A percentile compares a stretch with the other conserved stretches of the same genome.
Conservation (phyloP, 2,888 invertebrate species). For the Dicranocentrus wangi region DNA sequence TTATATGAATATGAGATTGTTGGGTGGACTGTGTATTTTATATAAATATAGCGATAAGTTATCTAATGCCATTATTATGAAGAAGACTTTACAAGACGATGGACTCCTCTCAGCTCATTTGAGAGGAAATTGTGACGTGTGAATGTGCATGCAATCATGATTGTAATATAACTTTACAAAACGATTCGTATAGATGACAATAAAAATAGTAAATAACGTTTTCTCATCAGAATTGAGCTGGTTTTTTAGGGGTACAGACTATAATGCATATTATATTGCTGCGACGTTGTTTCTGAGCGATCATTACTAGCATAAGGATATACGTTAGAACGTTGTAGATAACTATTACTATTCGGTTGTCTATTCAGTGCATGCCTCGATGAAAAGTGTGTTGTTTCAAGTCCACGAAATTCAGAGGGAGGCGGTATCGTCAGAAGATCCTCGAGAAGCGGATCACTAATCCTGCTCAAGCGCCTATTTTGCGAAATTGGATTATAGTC, state of each 20-base stretch:
- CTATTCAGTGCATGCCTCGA: conserved; percentile 11
- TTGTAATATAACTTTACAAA: conserved; percentile 29
- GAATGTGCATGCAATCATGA: conserved; percentile 20
- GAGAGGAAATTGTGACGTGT: conserved; percentile 17
- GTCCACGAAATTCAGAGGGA: conserved; percentile 56
- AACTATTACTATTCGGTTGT: conserved; percentile 6
- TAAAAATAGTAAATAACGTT: conserved; percentile 3
- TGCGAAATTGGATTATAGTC: conserved; percentile 1
- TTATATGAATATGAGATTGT: neutral
- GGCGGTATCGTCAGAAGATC: conserved; percentile 59
- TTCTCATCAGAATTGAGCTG: neutral
- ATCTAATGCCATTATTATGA: neutral
- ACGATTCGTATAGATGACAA: conserved; percentile 18
- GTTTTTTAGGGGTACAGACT: conserved; percentile 49
- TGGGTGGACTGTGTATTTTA: conserved; percentile 11
- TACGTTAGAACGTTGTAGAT: conserved; percentile 22
- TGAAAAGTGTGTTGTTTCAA: neutral
- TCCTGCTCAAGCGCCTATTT: neutral
- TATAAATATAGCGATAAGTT: neutral
- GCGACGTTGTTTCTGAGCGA: conserved; percentile 23
- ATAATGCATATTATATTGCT: conserved; percentile 57
- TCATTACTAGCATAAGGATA: conserved; percentile 39
- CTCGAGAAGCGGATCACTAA: conserved; percentile 30
- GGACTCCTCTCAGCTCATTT: conserved; percentile 13
- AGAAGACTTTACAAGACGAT: conserved; percentile 6